Base-by-base conservation (phyloP, 2,113 vertebrate genomes). In the Pheucticus melanocephalus region DNA sequence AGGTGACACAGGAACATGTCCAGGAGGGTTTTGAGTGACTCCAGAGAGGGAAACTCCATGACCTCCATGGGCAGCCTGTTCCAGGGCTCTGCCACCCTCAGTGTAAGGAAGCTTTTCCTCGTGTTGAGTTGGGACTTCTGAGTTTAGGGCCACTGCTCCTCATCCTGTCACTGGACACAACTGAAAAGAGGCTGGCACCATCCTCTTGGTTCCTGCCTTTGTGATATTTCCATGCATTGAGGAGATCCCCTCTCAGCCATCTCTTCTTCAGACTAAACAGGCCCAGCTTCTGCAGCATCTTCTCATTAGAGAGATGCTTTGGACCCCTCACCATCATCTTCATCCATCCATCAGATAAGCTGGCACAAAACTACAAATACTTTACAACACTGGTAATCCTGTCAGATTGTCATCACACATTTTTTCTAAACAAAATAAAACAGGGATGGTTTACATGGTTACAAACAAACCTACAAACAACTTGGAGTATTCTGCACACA, bases 1-100 rank as follows among this genome's bases (percentile, higher is more conserved):
- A 68, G 44, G 37, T 50, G 25, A 50, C 71, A 59, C 9, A 18
- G 44, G 31, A 68, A 31, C 25, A 31, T 0, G 0, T 1, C 71
- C 37, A 50, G 13, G 12, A 35, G 31, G 37, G 23, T 0, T 11
- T 50, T 27, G 61, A 68, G 50, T 7, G 2, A 6, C 25, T 35
- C 16, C 71, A 50, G 51, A 50, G 19, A 42, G 15, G 15, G 24
- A 66, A 21, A 59, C 3, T 8, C 53, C 4, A 16, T 5, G 9
- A 50, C 11, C 21, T 48, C 35, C 3, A 0, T 3, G 9, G 25
- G 17, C 21, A 76, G 31, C 42, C 6, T 37, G 21, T 68, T 16
- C 37, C 53, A 76, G 21, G 3, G 44, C 53, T 68, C 42, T 31
- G 53, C 21, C 30, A 57, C 30, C 20, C 37, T 42, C 51, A 42